Conservation (phyloP, 1,140 invertebrate species). For the Penaeus indicus region DNA sequence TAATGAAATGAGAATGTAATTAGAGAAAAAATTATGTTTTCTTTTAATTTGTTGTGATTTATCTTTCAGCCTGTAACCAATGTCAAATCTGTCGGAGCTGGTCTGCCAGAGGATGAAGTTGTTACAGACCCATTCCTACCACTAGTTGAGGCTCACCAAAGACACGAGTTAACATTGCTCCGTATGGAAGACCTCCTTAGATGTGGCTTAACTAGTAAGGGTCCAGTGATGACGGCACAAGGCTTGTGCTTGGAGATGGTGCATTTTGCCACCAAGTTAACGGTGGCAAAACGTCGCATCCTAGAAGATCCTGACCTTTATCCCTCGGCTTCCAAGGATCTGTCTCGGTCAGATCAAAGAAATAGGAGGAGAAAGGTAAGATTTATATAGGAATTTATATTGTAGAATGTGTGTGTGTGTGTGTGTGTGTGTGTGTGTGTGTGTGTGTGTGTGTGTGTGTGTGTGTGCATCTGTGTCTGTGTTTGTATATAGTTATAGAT, state of each 20-base stretch:
- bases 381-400: neutral
- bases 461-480: too few relatives aligned
- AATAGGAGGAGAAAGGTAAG: conserved; percentile 75
- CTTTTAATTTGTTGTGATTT: conserved; percentile 51
- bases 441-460: neutral
- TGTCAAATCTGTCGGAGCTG: conserved; percentile 49
- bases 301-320: conserved; percentile 87
- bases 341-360: conserved; percentile 69
- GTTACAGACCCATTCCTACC: conserved; percentile 75
- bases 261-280: conserved; percentile 83
- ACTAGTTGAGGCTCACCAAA: conserved; percentile 82
- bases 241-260: conserved; percentile 82
- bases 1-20: neutral
- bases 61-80: conserved; percentile 33
- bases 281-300: conserved; percentile 82
- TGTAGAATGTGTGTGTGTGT: neutral
- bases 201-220: conserved; percentile 70
- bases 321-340: conserved; percentile 68
- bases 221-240: conserved; percentile 65
- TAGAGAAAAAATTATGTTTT: neutral
- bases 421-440: neutral
- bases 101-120: conserved; percentile 45
- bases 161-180: conserved; percentile 84
- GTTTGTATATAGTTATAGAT: too few relatives aligned
- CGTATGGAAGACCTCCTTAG: conserved; percentile 84